Percentiles rank a stretch among this genome's conserved stretches.
phyloP scores from a whole-genome alignment of 30 jellyfish, hydroid and myxozoan genomes.

The Cassiopea xamachana region DNA sequence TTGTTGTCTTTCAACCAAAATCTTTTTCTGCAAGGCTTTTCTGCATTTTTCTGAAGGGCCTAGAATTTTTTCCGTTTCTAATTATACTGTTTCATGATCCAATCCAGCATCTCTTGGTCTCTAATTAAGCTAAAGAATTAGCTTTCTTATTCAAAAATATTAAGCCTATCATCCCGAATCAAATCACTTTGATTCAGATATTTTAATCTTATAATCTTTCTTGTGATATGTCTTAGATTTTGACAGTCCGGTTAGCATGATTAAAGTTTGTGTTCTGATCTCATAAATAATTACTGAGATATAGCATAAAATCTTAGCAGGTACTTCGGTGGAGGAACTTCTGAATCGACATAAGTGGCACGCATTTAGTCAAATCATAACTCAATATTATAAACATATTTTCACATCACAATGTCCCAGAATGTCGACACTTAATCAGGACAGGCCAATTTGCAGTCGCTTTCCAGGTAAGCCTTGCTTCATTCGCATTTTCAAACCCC shows the following conservation, averaged over 20 bases:
- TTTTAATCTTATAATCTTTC: not conserved
- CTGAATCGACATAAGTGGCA: not conserved
- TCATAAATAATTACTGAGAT: constrained; percentile 54
- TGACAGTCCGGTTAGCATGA: not conserved
- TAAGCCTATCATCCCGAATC: not conserved
- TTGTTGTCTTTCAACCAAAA: too few species aligned
- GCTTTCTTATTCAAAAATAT: not conserved
- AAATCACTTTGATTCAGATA: not conserved
- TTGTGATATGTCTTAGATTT: not conserved
- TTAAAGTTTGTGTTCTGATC: constrained; percentile 8
- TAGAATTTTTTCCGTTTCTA: too few species aligned
- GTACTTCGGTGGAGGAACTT: not conserved
- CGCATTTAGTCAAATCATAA: not conserved
- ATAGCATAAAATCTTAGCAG: constrained; percentile 35
- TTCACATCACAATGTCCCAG: not conserved
- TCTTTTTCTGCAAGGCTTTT: too few species aligned
- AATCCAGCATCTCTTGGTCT: not conserved
- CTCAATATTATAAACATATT: not conserved
- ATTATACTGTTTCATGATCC: not conserved
- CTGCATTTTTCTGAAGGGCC: too few species aligned
- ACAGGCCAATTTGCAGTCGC: constrained; percentile 36
- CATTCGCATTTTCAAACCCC: not conserved
- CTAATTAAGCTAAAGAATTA: not conserved
- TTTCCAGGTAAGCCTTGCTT: constrained; percentile 40
- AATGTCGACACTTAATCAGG: constrained; percentile 28